Conservation (phyloP, 2,888 invertebrate species). For the Plusia festucae region DNA sequence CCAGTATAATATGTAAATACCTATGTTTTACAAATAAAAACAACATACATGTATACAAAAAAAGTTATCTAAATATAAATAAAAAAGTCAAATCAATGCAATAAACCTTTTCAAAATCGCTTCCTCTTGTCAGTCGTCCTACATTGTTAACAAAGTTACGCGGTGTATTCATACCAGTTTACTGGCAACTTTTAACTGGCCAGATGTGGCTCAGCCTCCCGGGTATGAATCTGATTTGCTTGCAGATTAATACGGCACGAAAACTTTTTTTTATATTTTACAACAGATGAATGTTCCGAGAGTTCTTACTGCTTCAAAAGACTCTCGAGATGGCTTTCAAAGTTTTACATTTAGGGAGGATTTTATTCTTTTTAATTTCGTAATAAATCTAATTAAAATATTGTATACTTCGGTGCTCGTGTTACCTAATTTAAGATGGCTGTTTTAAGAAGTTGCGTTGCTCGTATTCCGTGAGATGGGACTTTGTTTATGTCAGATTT, state of each 20-base stretch:
- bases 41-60: no score
- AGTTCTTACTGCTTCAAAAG: constrained; percentile 57
- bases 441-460: constrained; percentile 34
- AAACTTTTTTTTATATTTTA: constrained; percentile 72
- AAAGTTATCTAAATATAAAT: no score
- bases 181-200: constrained; percentile 87
- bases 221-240: constrained; percentile 85
- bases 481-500: constrained; percentile 37
- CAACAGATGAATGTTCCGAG: constrained; percentile 58
- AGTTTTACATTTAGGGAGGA: constrained; percentile 54
- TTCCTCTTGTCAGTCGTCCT: constrained; percentile 47
- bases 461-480: constrained; percentile 22
- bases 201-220: constrained; percentile 82
- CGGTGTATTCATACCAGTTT: constrained; percentile 84
- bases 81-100: no score
- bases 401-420: constrained; percentile 39
- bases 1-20: no score
- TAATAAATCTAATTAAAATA: constrained; percentile 62
- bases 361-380: constrained; percentile 58
- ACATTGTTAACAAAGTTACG: constrained; percentile 79
- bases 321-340: constrained; percentile 41
- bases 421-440: constrained; percentile 53
- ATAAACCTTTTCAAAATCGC: constrained; percentile 31
- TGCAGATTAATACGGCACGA: constrained; percentile 80
- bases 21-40: no score